Conservation (phyloP, 2,113 vertebrate species). For the Lipophrys pholis region DNA sequence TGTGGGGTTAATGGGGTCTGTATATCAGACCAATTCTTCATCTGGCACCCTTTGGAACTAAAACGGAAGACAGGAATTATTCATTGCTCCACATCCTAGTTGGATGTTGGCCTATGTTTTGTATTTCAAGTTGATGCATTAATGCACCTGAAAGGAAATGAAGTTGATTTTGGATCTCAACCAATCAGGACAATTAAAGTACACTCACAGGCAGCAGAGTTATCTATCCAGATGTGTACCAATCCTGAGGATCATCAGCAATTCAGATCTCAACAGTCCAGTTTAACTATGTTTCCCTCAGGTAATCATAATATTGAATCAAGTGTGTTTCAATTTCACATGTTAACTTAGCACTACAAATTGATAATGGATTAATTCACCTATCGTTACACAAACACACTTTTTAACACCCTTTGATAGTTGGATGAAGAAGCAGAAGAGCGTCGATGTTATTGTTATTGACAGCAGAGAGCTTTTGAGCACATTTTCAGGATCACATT, state of each 20-base stretch:
- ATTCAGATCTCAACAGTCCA: neutral
- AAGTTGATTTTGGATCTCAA: neutral
- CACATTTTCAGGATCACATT: too few relatives aligned
- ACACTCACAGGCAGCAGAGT: neutral
- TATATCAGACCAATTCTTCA: constrained; percentile 46
- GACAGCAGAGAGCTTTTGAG: too few relatives aligned
- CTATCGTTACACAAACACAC: neutral
- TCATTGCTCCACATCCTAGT: neutral
- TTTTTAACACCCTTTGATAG: too few relatives aligned
- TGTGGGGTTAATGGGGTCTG: constrained; percentile 55
- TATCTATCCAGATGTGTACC: neutral
- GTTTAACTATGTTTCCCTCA: neutral
- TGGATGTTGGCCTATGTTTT: too few relatives aligned
- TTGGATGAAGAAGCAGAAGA: too few relatives aligned
- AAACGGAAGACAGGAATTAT: constrained; percentile 46
- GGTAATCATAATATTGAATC: neutral
- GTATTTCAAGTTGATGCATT: too few relatives aligned
- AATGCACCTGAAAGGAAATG: neutral
- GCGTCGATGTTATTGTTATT: too few relatives aligned
- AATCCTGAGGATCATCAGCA: neutral
- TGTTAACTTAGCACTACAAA: neutral
- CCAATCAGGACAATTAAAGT: neutral
- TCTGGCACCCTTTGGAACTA: constrained; percentile 36
- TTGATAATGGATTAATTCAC: neutral
- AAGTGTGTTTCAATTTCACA: neutral